Conservation (phyloP, 2,113 vertebrate species). For the Cynocephalus volans region DNA sequence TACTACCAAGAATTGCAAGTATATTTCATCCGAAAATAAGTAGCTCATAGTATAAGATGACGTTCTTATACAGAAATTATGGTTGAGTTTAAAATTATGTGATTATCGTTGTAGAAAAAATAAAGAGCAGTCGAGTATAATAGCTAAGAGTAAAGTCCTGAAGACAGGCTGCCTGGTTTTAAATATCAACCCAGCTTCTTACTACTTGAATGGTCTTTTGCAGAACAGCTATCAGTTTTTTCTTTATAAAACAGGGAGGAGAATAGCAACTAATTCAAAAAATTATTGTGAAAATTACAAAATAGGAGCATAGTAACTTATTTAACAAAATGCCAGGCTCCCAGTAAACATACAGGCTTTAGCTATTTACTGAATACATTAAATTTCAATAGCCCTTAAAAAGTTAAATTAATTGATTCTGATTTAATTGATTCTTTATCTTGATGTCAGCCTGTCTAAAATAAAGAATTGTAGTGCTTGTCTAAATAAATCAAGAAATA, state of each 20-base stretch:
- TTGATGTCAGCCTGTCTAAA: background rate
- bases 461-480: background rate
- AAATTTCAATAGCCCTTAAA: background rate
- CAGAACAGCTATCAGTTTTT: background rate
- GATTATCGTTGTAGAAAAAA: background rate
- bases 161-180: background rate
- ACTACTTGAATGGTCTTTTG: background rate
- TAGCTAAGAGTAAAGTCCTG: background rate
- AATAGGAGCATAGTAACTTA: background rate
- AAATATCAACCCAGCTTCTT: background rate
- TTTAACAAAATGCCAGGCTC: background rate
- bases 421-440: background rate
- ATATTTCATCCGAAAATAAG: constrained; percentile 7
- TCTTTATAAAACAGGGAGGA: background rate
- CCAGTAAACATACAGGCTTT: background rate
- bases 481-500: background rate
- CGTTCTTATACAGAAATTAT: background rate
- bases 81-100: background rate
- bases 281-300: background rate
- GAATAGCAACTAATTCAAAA: background rate
- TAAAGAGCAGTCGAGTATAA: background rate
- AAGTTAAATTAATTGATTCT: constrained; percentile 21
- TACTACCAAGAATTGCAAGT: background rate
- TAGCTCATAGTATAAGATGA: background rate
- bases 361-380: background rate